These are phyloP conservation scores for Caenorhabditis sp. DNA, from an alignment of 2,888 invertebrate species.

Conservation along the genomic window DNA sequence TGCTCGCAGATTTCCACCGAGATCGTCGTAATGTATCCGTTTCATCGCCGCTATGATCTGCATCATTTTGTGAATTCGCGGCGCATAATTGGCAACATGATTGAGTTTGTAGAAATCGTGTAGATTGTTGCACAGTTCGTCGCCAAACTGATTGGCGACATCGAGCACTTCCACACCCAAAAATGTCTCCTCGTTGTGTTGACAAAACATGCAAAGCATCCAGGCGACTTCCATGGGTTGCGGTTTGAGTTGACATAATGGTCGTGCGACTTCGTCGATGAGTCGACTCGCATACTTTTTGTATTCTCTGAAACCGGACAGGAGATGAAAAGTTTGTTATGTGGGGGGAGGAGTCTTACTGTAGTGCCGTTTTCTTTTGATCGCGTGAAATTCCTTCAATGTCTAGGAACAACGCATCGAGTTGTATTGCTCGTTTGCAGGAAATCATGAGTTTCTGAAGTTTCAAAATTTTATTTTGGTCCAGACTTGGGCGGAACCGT, in stretches of 20 bases:
- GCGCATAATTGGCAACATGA: conserved; percentile 23
- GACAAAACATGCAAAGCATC: conserved; percentile 20
- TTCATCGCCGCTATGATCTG: conserved; percentile 11
- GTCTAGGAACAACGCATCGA: conserved; percentile 26
- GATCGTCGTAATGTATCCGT: not conserved
- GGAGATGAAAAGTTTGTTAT: not conserved
- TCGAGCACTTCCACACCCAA: conserved; percentile 20
- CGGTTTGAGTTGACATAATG: conserved; percentile 25
- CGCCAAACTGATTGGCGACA: conserved; percentile 23
- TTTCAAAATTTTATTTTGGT: no score
- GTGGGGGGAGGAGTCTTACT: conserved; percentile 11
- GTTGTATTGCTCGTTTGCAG: conserved; percentile 21
- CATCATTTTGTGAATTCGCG: conserved; percentile 30
- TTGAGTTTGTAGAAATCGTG: conserved; percentile 25
- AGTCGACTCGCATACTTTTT: conserved; percentile 27
- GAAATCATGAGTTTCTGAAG: conserved; percentile 31
- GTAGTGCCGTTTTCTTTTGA: conserved; percentile 21
- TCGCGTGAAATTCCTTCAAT: conserved; percentile 26
- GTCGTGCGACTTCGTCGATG: conserved; percentile 30
- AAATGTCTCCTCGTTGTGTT: conserved; percentile 27
- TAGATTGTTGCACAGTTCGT: conserved; percentile 17
- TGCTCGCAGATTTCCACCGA: not conserved
- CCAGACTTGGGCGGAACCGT: not conserved
- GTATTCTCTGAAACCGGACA: conserved; percentile 19
- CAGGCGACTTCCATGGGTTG: conserved; percentile 24